phyloP scores from a whole-genome alignment of 2,888 invertebrate species.

The Polyploca ridens region DNA sequence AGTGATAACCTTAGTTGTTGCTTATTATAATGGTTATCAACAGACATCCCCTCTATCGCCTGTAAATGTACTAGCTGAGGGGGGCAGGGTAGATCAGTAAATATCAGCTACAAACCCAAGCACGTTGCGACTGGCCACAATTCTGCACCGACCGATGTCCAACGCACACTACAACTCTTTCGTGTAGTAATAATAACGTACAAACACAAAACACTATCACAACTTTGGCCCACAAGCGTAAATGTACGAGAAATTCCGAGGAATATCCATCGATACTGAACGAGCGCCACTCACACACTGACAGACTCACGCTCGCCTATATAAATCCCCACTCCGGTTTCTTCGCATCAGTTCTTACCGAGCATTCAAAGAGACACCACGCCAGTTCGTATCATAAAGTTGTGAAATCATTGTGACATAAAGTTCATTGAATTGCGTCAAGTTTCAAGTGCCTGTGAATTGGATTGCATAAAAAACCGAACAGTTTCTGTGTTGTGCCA shows the following conservation, averaged over 20 bases:
- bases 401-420: conserved; percentile 82
- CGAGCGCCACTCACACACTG: conserved; percentile 64
- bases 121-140: conserved; percentile 58
- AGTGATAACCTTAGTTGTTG: background rate
- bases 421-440: conserved; percentile 27
- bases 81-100: conserved; percentile 42
- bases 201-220: conserved; percentile 41
- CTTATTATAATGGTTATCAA: background rate
- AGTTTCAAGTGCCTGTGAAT: conserved; percentile 42
- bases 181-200: conserved; percentile 31
- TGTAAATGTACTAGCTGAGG: conserved; percentile 21
- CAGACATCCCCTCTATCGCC: background rate
- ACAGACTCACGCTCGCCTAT: conserved; percentile 43
- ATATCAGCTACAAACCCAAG: conserved; percentile 37
- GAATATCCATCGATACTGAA: conserved; percentile 61
- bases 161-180: conserved; percentile 46
- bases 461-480: conserved; percentile 48
- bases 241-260: conserved; percentile 61
- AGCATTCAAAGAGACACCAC: conserved; percentile 52
- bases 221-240: conserved; percentile 43
- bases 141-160: conserved; percentile 38
- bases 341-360: conserved; percentile 52
- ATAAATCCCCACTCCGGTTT: conserved; percentile 45
- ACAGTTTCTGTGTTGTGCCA: conserved; percentile 52
- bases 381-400: conserved; percentile 53